phyloP scores from a whole-genome alignment of 2,888 invertebrate species.

The Fragum whitleyi region DNA sequence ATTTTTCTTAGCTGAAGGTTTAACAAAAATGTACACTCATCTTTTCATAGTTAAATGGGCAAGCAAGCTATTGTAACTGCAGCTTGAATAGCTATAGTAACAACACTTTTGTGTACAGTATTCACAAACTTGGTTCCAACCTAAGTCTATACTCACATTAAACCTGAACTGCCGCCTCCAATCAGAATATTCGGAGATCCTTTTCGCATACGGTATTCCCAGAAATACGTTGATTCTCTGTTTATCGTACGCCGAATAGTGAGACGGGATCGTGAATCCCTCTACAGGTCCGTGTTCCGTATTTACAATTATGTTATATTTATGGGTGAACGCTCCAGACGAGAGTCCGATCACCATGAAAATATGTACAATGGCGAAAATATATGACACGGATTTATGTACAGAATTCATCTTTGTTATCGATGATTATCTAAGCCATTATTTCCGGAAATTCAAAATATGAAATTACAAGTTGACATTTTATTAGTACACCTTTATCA shows the following conservation, averaged over 20 bases:
- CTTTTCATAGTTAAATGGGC: too few species aligned
- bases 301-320: slow-evolving; percentile 59
- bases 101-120: too few species aligned
- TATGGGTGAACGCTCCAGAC: slow-evolving; percentile 28
- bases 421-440: not conserved
- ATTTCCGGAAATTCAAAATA: slow-evolving; percentile 7
- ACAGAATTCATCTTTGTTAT: not conserved
- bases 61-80: too few species aligned
- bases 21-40: too few species aligned
- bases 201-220: slow-evolving; percentile 86
- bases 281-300: slow-evolving; percentile 70
- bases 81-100: too few species aligned
- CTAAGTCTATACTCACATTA: slow-evolving; percentile 85
- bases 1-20: too few species aligned
- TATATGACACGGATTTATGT: not conserved
- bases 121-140: too few species aligned
- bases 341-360: not conserved
- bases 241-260: slow-evolving; percentile 69
- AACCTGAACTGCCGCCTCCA: slow-evolving; percentile 81
- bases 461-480: slow-evolving; percentile 13
- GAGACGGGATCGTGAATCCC: slow-evolving; percentile 76
- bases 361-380: slow-evolving; percentile 7
- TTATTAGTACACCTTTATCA: slow-evolving; percentile 38
- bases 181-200: slow-evolving; percentile 80
- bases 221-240: slow-evolving; percentile 83